These are phyloP conservation scores for Volucella inanis DNA, from an alignment of 2,888 invertebrate genomes.

Conservation along the genomic window DNA sequence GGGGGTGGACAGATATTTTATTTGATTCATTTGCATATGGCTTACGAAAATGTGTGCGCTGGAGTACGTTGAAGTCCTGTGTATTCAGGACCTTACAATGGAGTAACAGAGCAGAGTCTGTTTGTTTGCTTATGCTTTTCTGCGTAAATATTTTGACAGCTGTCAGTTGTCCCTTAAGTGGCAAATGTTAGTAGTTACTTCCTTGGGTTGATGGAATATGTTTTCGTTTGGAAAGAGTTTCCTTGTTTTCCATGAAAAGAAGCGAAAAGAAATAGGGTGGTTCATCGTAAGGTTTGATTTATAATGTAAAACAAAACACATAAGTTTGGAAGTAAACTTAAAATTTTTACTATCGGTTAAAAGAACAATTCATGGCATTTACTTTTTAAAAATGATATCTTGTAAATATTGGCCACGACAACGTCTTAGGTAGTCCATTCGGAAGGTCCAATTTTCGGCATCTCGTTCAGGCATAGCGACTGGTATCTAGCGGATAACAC, in stretches of 20 bases:
- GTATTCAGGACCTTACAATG: constrained; percentile 25
- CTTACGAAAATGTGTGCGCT: constrained; percentile 14
- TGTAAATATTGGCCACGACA: too few relatives aligned
- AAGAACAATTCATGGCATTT: too few relatives aligned
- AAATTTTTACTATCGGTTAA: too few relatives aligned
- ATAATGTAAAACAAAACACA: too few relatives aligned
- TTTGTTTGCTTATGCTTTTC: constrained; percentile 3
- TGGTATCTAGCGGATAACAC: too few relatives aligned
- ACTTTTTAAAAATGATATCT: too few relatives aligned
- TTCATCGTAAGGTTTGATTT: too few relatives aligned
- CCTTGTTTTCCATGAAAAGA: constrained; percentile 21
- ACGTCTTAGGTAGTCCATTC: too few relatives aligned
- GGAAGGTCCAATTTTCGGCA: too few relatives aligned
- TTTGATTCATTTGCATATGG: constrained; percentile 65
- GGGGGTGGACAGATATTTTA: constrained; percentile 56
- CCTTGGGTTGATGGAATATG: constrained; percentile 19
- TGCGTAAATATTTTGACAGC: constrained; percentile 82
- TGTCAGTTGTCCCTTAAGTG: constrained; percentile 85
- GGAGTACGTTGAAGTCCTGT: background rate
- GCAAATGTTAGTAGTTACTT: constrained; percentile 42
- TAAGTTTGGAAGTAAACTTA: too few relatives aligned
- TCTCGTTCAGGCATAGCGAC: too few relatives aligned
- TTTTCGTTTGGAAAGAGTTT: constrained; percentile 40
- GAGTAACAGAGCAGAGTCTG: background rate
- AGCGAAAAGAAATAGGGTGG: constrained; percentile 27